phyloP scores from a whole-genome alignment of 2,113 vertebrate species.

The Ursus arctos region DNA sequence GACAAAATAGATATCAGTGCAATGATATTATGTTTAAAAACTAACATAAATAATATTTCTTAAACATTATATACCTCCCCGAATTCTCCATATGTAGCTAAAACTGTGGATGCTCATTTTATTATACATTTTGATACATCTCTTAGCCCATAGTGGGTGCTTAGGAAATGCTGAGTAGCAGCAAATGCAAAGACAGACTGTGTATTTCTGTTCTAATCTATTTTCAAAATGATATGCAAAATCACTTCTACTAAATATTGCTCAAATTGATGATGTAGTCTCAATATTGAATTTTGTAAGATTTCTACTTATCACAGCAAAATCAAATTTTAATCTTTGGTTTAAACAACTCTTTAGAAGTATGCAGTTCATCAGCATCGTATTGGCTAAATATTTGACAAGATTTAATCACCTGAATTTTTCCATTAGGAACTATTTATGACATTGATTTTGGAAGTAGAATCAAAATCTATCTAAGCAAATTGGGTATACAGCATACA shows the following conservation, averaged over 20 bases:
- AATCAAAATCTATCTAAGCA: conserved; percentile 42
- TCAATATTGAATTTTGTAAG: conserved; percentile 72
- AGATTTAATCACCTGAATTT: conserved; percentile 72
- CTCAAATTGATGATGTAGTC: conserved; percentile 64
- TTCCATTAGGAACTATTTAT: conserved; percentile 68
- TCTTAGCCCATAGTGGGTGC: neutral
- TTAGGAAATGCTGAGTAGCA: conserved; percentile 30
- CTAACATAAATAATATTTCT: neutral
- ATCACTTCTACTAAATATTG: conserved; percentile 65
- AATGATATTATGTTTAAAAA: neutral
- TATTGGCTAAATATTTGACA: conserved; percentile 77
- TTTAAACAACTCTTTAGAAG: conserved; percentile 56
- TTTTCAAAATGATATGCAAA: conserved; percentile 68
- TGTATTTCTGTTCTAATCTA: conserved; percentile 45
- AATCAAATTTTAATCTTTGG: conserved; percentile 72
- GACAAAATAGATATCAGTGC: neutral
- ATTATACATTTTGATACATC: neutral
- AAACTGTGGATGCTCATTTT: neutral
- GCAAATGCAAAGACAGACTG: conserved; percentile 38
- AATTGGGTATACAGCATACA: neutral
- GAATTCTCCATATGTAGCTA: neutral
- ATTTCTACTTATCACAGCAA: conserved; percentile 69
- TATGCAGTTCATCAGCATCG: conserved; percentile 56
- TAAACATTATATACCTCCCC: neutral
- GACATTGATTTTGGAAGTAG: conserved; percentile 52